Evolutionary conservation across 2,113 vertebrate species (phyloP).

Genomic region (Rhinogobius similis): DNA sequence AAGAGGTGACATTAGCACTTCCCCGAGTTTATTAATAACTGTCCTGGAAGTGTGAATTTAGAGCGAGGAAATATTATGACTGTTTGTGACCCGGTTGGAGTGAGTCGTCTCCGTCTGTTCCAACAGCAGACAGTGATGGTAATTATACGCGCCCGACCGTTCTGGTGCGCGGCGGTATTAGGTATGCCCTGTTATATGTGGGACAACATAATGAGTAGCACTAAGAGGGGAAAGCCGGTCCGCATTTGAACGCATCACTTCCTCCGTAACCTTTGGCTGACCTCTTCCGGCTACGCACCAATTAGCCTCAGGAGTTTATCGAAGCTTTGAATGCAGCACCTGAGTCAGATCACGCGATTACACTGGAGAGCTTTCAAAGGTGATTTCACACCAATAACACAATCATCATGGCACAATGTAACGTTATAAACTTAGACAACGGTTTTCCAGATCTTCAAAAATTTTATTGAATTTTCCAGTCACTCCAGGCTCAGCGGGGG

Average conservation of each 20-base stretch:
- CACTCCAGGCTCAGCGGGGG: too few species aligned
- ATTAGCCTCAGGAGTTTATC: not conserved
- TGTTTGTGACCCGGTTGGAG: conserved; percentile 35
- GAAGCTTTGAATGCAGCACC: not conserved
- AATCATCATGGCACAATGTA: too few species aligned
- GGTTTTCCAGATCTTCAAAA: too few species aligned
- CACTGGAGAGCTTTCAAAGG: not conserved
- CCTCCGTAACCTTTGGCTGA: conserved; percentile 30
- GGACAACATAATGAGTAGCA: conserved; percentile 37
- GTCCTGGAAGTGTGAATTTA: conserved; percentile 12
- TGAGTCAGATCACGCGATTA: not conserved
- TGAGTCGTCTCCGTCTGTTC: conserved; percentile 28
- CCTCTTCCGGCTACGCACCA: conserved; percentile 15
- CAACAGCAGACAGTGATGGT: conserved; percentile 39
- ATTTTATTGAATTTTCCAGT: too few species aligned
- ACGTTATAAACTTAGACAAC: too few species aligned
- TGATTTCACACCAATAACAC: conserved; percentile 1
- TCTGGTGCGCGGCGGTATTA: conserved; percentile 14
- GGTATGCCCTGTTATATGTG: conserved; percentile 41
- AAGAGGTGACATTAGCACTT: conserved; percentile 38
- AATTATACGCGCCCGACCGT: conserved; percentile 48
- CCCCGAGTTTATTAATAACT: conserved; percentile 52
- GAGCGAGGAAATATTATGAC: conserved; percentile 18
- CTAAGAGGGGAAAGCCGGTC: conserved; percentile 23
- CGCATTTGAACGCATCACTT: conserved; percentile 26